Evolutionary conservation across 1,140 invertebrate species (phyloP).

Genomic region (Nomia melanderi): DNA sequence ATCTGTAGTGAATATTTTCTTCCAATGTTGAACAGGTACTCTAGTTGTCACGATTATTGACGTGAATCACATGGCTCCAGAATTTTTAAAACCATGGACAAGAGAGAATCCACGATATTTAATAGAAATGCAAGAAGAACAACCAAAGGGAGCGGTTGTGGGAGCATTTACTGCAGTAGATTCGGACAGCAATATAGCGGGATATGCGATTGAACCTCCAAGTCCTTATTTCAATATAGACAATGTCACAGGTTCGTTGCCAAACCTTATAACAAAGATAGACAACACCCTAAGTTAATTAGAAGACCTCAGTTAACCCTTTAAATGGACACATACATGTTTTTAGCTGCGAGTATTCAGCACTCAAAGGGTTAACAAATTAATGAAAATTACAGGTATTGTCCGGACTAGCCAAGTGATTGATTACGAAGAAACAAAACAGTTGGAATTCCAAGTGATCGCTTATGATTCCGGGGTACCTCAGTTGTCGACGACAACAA

Average conservation of each 20-base stretch:
- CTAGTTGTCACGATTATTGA: slow-evolving; percentile 94
- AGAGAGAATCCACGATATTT: slow-evolving; percentile 85
- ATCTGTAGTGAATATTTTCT: not conserved
- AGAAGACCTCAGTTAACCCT: not conserved
- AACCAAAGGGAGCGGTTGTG: slow-evolving; percentile 89
- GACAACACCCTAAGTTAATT: not conserved
- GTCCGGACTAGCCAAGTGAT: slow-evolving; percentile 89
- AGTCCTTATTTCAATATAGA: slow-evolving; percentile 90
- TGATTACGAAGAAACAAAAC: slow-evolving; percentile 90
- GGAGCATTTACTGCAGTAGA: slow-evolving; percentile 91
- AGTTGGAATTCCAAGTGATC: slow-evolving; percentile 89
- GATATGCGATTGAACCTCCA: slow-evolving; percentile 87
- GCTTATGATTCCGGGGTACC: slow-evolving; percentile 93
- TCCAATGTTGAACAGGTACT: slow-evolving; percentile 81
- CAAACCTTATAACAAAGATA: not conserved
- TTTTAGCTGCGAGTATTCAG: too few relatives aligned
- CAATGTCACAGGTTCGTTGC: slow-evolving; percentile 84
- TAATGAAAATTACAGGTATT: slow-evolving; percentile 81
- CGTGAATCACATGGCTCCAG: slow-evolving; percentile 85
- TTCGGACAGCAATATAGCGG: slow-evolving; percentile 90
- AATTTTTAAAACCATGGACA: slow-evolving; percentile 88
- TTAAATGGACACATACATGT: too few relatives aligned
- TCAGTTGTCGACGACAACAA: slow-evolving; percentile 87
- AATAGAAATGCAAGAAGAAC: slow-evolving; percentile 90
- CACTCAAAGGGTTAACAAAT: too few relatives aligned